A percentile compares a stretch with the other conserved stretches of the same genome.
Evolutionary conservation across 2,113 vertebrate genomes (phyloP).

Genomic region (Ondatra zibethicus): DNA sequence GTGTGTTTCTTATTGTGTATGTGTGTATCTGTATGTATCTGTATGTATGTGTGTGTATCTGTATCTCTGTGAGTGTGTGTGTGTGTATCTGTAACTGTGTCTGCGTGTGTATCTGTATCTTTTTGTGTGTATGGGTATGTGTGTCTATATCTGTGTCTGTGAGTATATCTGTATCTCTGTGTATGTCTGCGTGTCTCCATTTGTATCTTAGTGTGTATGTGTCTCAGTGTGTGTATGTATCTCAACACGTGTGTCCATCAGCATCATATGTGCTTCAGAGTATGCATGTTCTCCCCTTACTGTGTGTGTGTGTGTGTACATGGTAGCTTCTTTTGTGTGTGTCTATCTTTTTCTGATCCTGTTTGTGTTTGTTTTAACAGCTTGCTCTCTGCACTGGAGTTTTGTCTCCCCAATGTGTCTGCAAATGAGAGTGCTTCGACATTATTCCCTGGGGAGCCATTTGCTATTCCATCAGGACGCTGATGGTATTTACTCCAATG

Average conservation of each 20-base stretch:
- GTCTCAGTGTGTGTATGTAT: background rate
- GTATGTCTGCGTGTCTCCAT: background rate
- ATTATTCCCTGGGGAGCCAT: background rate
- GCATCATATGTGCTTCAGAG: background rate
- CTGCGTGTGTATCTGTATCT: background rate
- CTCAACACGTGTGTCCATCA: background rate
- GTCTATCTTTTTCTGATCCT: background rate
- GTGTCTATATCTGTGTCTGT: background rate
- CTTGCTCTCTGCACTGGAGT: background rate
- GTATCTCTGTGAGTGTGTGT: background rate
- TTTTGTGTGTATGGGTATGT: background rate
- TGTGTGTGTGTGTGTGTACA: background rate
- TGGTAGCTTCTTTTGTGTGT: background rate
- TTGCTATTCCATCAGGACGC: background rate
- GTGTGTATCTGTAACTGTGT: too few species aligned
- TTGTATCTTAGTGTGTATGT: background rate
- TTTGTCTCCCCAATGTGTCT: background rate
- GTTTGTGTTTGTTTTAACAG: background rate
- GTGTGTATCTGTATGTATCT: background rate
- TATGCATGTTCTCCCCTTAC: background rate
- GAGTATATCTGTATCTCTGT: background rate
- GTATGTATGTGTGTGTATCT: background rate
- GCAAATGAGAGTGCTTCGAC: background rate
- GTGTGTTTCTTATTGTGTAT: background rate
- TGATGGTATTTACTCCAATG: background rate